Evolutionary conservation across 2,888 invertebrate genomes (phyloP), one percentile per base, ranked within the genome.

Genomic region (Sarcophaga subvicina): DNA sequence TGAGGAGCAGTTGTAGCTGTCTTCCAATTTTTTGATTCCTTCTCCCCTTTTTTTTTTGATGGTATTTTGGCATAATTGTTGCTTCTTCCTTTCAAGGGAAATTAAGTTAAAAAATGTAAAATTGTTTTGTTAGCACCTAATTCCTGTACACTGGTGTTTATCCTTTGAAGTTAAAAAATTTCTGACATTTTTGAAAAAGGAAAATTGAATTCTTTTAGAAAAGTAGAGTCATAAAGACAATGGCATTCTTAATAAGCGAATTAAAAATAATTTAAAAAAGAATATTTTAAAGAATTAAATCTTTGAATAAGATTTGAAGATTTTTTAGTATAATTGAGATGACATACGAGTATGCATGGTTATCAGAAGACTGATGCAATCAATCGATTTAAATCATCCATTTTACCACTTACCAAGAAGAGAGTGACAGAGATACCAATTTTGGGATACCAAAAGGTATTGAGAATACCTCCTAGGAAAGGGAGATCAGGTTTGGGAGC

Each of bases 41-140:
- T 2, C 54, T 17, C 54, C 17, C 17, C 54, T 62, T 71, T 83
- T 64, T 60, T 73, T 63, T 54, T 54, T 14, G 17, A 3, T 37
- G 2, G 22, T 62, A 59, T 17, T 64, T 70, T 81, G 62, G 25
- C 64, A 82, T 85, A 86, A 88, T 86, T 88, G 87, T 87, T 87
- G 85, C 87, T 81, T 71, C 63, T 76, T 14, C 62, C 62, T 60
- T 84, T 73, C 80, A 73, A 62, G 73, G 81, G 88, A 89, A 90
- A 92, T 91, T 90, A 90, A 90, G 90, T 92, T 91, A 91, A 92
- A 90, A 91, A 54, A 92, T 92, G 93, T 90, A 92, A 92, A 12
- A 92, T 92, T 92, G 92, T 92, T 92, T 92, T 92, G 92, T 91
- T 92, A 92, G 91, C 92, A 92, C 92, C 92, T 92, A 91, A 91